phyloP scores from a whole-genome alignment of 2,888 invertebrate genomes.

The Agriopis leucophaearia region DNA sequence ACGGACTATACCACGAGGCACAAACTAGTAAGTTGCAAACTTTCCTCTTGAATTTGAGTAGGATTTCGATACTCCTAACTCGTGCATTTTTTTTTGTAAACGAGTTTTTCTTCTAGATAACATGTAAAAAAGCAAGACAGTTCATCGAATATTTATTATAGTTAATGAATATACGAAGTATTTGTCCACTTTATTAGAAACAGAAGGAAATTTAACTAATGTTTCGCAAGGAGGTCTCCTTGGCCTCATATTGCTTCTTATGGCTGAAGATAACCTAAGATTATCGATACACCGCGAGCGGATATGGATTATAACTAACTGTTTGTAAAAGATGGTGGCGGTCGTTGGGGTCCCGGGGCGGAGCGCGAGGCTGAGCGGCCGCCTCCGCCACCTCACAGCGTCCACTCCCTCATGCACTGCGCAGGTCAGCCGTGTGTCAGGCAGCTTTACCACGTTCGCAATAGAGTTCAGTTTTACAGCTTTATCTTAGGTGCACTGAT shows the following conservation, averaged over 20 bases:
- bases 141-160: too few species aligned
- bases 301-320: conserved; percentile 4
- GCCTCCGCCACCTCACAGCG: conserved; percentile 89
- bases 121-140: too few species aligned
- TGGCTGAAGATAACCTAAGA: neutral
- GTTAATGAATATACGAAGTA: too few species aligned
- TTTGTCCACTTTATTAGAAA: neutral
- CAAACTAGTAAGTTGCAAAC: conserved; percentile 84
- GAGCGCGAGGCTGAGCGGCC: conserved; percentile 89
- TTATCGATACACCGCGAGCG: neutral
- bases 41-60: neutral
- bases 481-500: conserved; percentile 37
- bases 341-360: conserved; percentile 62
- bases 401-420: conserved; percentile 92
- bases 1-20: conserved; percentile 90
- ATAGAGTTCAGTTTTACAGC: conserved; percentile 41
- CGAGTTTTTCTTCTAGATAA: neutral
- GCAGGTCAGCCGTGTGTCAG: conserved; percentile 85
- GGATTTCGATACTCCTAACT: neutral
- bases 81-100: neutral
- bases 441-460: conserved; percentile 24
- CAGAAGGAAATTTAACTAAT: neutral
- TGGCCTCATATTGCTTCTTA: conserved; percentile 13
- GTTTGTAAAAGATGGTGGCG: conserved; percentile 76
- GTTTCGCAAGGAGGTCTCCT: conserved; percentile 40